Conservation (phyloP, 2,113 vertebrate species). For the Rhinolophus ferrumequinum region DNA sequence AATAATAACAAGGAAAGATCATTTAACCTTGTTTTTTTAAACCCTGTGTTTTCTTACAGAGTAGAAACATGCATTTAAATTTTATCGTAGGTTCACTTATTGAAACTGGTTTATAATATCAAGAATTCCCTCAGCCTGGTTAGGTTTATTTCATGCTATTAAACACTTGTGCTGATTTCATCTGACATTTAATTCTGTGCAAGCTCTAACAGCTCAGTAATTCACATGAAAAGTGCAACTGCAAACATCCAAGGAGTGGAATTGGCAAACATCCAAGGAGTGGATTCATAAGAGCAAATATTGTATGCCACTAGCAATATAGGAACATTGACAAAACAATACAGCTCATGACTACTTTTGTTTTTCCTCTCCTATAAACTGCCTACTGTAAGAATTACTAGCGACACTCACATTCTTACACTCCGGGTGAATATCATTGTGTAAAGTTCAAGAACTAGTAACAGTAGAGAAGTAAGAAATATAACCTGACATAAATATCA, state of each 20-base stretch:
- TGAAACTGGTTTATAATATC: slow-evolving; percentile 47
- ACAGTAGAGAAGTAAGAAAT: background rate
- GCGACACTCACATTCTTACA: background rate
- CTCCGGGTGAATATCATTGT: background rate
- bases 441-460: background rate
- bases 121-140: slow-evolving; percentile 53
- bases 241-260: slow-evolving; percentile 41
- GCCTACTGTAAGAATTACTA: background rate
- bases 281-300: slow-evolving; percentile 43
- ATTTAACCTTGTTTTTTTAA: slow-evolving; percentile 66
- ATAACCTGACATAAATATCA: background rate
- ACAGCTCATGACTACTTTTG: background rate
- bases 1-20: background rate
- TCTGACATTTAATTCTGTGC: slow-evolving; percentile 77
- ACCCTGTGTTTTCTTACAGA: slow-evolving; percentile 23
- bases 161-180: slow-evolving; percentile 75
- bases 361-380: background rate
- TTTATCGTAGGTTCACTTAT: slow-evolving; percentile 25
- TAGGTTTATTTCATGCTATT: slow-evolving; percentile 76
- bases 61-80: slow-evolving; percentile 58
- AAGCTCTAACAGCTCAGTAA: slow-evolving; percentile 66
- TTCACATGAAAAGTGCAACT: slow-evolving; percentile 61
- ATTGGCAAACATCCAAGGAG: background rate
- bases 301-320: background rate
- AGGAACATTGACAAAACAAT: background rate